A percentile compares a stretch with the other conserved stretches of the same genome.
Evolutionary conservation across 2,113 vertebrate species (phyloP).

Genomic region (Anguilla rostrata): DNA sequence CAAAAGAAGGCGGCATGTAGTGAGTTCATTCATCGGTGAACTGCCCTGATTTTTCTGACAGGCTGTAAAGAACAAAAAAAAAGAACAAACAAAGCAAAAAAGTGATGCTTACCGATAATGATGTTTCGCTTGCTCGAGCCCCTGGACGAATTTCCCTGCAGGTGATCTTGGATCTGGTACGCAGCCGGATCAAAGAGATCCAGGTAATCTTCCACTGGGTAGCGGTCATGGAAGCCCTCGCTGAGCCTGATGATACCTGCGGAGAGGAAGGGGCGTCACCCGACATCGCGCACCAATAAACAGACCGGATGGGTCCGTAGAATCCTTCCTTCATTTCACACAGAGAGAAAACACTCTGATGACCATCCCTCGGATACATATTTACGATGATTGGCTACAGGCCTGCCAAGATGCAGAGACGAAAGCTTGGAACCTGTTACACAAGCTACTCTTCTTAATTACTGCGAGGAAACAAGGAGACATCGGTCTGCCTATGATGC

Average conservation of each 20-base stretch:
- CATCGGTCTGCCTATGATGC: neutral
- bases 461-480: neutral
- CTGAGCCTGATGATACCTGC: conserved; percentile 85
- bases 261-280: neutral
- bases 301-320: neutral
- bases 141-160: conserved; percentile 59
- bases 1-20: neutral
- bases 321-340: neutral
- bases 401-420: neutral
- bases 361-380: neutral
- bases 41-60: neutral
- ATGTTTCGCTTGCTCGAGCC: conserved; percentile 60
- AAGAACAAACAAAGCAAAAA: neutral
- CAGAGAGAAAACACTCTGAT: neutral
- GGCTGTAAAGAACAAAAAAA: too few species aligned
- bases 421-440: conserved; percentile 1
- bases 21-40: neutral
- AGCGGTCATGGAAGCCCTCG: conserved; percentile 84
- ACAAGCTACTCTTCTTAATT: conserved; percentile 6
- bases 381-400: neutral
- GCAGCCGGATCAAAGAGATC: conserved; percentile 91
- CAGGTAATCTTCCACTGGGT: conserved; percentile 90
- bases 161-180: conserved; percentile 81
- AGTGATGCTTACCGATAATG: conserved; percentile 70
- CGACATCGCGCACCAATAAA: neutral